Percentiles rank a stretch among this genome's conserved stretches.
phyloP scores from a whole-genome alignment of 2,888 invertebrate species.

The Tetrapedia diversipes region DNA sequence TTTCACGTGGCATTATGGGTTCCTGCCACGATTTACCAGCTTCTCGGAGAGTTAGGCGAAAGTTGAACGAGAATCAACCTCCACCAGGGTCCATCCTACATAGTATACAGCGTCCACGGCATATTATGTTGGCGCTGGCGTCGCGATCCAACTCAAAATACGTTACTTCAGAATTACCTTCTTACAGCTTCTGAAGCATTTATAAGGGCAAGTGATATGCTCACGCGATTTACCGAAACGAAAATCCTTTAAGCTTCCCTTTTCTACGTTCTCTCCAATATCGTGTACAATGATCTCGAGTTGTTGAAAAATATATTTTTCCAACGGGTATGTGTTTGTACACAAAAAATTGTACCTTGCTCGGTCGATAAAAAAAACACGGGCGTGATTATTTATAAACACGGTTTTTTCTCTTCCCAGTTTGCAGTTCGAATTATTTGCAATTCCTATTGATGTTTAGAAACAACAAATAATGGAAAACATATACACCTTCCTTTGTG shows the following conservation, averaged over 20 bases:
- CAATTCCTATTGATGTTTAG: background rate
- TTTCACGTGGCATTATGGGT: constrained; percentile 37
- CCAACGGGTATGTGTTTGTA: background rate
- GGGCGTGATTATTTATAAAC: too few relatives aligned
- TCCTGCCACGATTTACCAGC: constrained; percentile 46
- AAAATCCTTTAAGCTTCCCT: constrained; percentile 12
- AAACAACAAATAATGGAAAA: background rate
- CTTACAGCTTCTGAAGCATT: constrained; percentile 23
- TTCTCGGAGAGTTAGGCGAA: constrained; percentile 30
- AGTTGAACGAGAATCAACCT: constrained; percentile 46
- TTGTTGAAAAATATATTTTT: background rate
- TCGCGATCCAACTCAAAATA: constrained; percentile 26
- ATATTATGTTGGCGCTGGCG: constrained; percentile 17
- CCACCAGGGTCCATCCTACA: background rate
- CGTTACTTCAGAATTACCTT: constrained; percentile 34
- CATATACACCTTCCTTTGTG: background rate
- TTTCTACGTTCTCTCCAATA: background rate
- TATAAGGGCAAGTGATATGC: background rate
- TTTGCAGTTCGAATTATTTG: background rate
- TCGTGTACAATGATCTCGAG: background rate
- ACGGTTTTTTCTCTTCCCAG: too few relatives aligned
- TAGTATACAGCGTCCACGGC: background rate
- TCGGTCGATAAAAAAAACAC: too few relatives aligned
- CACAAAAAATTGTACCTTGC: background rate
- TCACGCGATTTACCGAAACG: constrained; percentile 34